A percentile compares a stretch with the other conserved stretches of the same genome.
phyloP scores from a whole-genome alignment of 2,113 vertebrate species.

The Zingel zingel region DNA sequence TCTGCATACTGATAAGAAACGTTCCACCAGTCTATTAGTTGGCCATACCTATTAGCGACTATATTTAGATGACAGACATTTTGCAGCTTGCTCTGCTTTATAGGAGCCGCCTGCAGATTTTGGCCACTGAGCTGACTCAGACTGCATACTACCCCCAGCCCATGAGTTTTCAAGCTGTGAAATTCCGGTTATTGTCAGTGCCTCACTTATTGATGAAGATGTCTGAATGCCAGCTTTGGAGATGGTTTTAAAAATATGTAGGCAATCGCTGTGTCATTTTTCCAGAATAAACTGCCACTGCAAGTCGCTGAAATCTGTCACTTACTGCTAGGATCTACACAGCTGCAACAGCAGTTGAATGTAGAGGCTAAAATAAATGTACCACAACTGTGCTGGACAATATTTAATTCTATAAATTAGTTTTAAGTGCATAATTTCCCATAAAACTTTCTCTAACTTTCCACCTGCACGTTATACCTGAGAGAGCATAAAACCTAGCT shows the following conservation, averaged over 20 bases:
- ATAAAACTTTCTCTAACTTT: not conserved
- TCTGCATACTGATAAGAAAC: conserved; percentile 6
- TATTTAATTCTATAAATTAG: not conserved
- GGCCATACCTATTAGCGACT: conserved; percentile 42
- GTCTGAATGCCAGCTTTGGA: conserved; percentile 10
- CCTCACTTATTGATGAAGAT: conserved; percentile 29
- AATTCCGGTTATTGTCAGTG: conserved; percentile 23
- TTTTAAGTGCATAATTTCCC: not conserved
- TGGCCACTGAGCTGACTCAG: conserved; percentile 27
- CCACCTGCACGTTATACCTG: not conserved
- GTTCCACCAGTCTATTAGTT: conserved; percentile 26
- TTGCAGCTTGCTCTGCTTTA: conserved; percentile 32
- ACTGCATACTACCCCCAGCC: conserved; percentile 4
- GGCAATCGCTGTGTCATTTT: not conserved
- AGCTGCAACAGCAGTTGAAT: not conserved
- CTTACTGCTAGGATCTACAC: not conserved
- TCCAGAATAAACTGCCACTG: not conserved
- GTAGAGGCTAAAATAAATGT: not conserved
- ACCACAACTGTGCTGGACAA: not conserved
- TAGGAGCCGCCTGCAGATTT: conserved; percentile 16
- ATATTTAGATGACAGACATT: conserved; percentile 23
- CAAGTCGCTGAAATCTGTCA: not conserved
- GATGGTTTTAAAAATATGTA: not conserved
- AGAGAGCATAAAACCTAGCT: not conserved
- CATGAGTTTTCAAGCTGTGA: conserved; percentile 39